Percentiles rank a stretch among this genome's conserved stretches.
Evolutionary conservation across 1,140 invertebrate genomes (phyloP).

Genomic region (Leptinotarsa texana): DNA sequence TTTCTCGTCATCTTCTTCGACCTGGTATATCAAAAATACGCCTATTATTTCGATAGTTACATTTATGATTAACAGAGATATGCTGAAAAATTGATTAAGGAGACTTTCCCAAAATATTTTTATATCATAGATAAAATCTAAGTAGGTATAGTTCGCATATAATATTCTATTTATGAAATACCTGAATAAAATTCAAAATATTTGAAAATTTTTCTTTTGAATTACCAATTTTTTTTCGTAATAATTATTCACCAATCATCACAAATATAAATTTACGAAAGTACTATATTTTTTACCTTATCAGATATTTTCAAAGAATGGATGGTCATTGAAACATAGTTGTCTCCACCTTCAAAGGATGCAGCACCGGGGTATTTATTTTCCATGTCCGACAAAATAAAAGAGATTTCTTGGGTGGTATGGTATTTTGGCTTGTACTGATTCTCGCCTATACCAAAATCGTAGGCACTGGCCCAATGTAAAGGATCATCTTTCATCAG

Average conservation of each 20-base stretch:
- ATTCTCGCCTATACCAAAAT: conserved; percentile 68
- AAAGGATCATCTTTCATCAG: conserved; percentile 74
- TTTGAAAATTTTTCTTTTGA: no score
- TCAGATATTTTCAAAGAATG: conserved; percentile 69
- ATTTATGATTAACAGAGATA: no score
- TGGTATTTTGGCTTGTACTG: conserved; percentile 63
- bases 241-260: not conserved
- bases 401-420: conserved; percentile 66
- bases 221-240: not conserved
- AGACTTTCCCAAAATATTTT: no score
- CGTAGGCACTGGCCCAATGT: conserved; percentile 78
- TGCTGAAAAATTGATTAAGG: no score
- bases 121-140: no score
- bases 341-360: conserved; percentile 66
- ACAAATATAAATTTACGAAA: not conserved
- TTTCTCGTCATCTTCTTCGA: conserved; percentile 67
- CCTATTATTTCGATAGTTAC: no score
- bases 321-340: conserved; percentile 63
- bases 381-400: conserved; percentile 67
- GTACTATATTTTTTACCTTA: conserved; percentile 54
- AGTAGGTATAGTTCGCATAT: no score
- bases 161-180: no score
- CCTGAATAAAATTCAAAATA: no score
- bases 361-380: conserved; percentile 64
- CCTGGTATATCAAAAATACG: conserved; percentile 15